Percentiles rank a stretch among this genome's conserved stretches.
Evolutionary conservation across 2,888 invertebrate genomes (phyloP).

Genomic region (Patella caerulea): DNA sequence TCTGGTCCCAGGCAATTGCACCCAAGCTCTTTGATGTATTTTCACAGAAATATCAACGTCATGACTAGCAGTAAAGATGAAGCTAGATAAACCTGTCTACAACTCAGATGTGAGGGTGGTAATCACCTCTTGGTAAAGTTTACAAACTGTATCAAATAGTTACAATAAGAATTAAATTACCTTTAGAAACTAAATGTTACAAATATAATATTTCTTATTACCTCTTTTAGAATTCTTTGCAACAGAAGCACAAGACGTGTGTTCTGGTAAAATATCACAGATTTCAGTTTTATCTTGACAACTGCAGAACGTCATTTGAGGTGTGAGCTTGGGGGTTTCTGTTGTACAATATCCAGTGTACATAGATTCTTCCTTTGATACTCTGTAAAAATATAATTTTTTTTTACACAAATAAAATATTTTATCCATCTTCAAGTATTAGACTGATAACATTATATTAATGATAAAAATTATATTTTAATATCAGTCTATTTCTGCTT

Average conservation of each 20-base stretch:
- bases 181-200: too few relatives aligned
- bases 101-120: too few relatives aligned
- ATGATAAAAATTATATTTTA: not conserved
- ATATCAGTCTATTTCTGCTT: not conserved
- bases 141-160: too few relatives aligned
- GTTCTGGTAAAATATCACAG: conserved; percentile 28
- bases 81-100: too few relatives aligned
- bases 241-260: not conserved
- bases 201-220: not conserved
- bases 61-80: too few relatives aligned
- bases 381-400: conserved; percentile 30
- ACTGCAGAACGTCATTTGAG: conserved; percentile 19
- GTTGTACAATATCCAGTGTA: conserved; percentile 38
- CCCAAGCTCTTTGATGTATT: not conserved
- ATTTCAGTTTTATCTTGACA: conserved; percentile 22
- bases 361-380: conserved; percentile 29
- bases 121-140: too few relatives aligned
- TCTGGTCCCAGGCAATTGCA: not conserved
- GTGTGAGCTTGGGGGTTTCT: not conserved
- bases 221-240: too few relatives aligned
- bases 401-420: not conserved
- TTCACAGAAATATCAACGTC: not conserved
- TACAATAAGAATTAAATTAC: too few relatives aligned
- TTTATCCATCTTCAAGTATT: too few relatives aligned
- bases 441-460: not conserved